These are phyloP conservation scores for Bos taurus DNA, from an alignment of 2,113 vertebrate species.

Conservation along the genomic window DNA sequence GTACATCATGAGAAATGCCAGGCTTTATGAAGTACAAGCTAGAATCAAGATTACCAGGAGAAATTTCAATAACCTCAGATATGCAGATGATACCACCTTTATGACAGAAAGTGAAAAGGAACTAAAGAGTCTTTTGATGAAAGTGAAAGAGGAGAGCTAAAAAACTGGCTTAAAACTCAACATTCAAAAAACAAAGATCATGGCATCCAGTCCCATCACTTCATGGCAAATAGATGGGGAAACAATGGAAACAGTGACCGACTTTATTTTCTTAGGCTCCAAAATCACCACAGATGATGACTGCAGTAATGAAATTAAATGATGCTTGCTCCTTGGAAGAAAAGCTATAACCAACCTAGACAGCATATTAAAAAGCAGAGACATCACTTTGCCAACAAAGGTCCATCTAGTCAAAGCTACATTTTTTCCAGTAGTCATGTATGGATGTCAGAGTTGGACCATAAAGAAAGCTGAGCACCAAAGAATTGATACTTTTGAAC, in stretches of 20 bases:
- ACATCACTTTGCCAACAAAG: background rate
- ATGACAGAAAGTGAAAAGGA: background rate
- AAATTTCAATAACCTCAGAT: background rate
- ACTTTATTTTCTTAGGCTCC: background rate
- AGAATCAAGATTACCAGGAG: background rate
- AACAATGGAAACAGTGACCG: background rate
- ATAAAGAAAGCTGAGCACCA: background rate
- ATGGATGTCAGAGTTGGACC: background rate
- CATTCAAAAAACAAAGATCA: background rate
- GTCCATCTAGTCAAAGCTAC: background rate
- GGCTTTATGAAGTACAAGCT: background rate
- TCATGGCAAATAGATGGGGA: background rate
- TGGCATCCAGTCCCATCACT: background rate
- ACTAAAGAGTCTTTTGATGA: background rate
- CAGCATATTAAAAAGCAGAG: background rate
- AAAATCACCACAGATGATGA: background rate
- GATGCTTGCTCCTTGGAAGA: background rate
- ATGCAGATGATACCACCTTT: background rate
- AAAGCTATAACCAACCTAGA: background rate
- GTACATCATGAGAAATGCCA: background rate
- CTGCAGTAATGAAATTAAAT: background rate
- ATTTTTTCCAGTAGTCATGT: background rate
- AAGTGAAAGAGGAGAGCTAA: background rate
- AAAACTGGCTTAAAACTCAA: background rate
- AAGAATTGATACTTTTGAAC: background rate